phyloP scores from a whole-genome alignment of 1,140 invertebrate genomes.

The Capitella teleta region DNA sequence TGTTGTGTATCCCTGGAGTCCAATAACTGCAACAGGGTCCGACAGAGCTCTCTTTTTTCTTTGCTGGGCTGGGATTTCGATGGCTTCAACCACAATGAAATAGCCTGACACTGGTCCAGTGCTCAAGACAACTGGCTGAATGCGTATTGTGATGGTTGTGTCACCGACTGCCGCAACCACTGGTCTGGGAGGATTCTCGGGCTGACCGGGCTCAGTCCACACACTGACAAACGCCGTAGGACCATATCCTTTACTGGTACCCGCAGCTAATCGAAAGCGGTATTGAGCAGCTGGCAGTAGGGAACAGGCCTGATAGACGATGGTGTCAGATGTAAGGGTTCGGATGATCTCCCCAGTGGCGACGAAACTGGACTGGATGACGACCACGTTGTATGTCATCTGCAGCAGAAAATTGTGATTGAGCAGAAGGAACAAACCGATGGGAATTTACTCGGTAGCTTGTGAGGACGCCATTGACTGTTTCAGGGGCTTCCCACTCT shows the following conservation, averaged over 20 bases:
- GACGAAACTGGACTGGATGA: neutral
- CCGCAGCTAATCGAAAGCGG: conserved; percentile 14
- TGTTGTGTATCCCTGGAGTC: conserved; percentile 8
- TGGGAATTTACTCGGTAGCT: conserved; percentile 21
- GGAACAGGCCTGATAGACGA: conserved; percentile 6
- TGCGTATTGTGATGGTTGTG: conserved; percentile 10
- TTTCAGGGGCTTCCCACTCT: conserved; percentile 15
- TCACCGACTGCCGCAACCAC: neutral
- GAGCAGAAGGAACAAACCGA: too few species aligned
- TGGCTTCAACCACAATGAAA: conserved; percentile 7
- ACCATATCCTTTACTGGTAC: conserved; percentile 13
- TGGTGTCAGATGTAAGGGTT: neutral
- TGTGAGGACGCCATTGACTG: conserved; percentile 20
- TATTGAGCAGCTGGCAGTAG: conserved; percentile 18
- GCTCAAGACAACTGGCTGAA: conserved; percentile 7
- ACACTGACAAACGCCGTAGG: neutral
- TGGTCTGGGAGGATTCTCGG: conserved; percentile 13
- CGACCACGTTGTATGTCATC: neutral
- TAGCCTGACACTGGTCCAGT: conserved; percentile 14
- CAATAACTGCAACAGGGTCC: conserved; percentile 3
- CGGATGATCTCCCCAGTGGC: neutral
- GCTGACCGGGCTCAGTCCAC: conserved; percentile 16
- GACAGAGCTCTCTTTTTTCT: neutral
- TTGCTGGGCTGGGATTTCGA: neutral
- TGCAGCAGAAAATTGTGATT: too few species aligned